Evolutionary conservation across 2,113 vertebrate genomes (phyloP).

Genomic region (Microtus oregoni): DNA sequence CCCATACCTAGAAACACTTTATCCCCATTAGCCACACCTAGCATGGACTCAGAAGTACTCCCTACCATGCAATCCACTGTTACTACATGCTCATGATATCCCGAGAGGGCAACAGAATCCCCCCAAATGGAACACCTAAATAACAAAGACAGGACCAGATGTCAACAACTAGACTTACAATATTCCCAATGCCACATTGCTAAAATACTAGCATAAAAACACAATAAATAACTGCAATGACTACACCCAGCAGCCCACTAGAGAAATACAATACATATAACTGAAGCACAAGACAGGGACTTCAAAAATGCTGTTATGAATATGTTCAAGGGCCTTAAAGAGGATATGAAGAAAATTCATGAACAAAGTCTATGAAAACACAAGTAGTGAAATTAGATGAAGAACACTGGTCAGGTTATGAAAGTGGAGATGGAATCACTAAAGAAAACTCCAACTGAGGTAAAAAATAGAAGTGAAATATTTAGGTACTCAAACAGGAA

Average conservation of each 20-base stretch:
- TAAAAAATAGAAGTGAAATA: neutral
- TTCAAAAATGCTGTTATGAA: neutral
- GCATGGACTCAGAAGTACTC: neutral
- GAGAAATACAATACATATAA: neutral
- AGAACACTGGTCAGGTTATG: neutral
- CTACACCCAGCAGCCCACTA: neutral
- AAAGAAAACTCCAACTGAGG: neutral
- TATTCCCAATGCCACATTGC: neutral
- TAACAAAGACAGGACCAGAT: too few species aligned
- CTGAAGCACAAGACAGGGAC: neutral
- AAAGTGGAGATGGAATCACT: neutral
- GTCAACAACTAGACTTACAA: neutral
- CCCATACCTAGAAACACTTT: neutral
- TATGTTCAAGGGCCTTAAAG: too few species aligned
- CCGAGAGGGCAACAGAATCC: too few species aligned
- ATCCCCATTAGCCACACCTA: neutral
- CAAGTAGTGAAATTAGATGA: neutral
- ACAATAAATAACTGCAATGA: neutral
- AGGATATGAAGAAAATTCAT: neutral
- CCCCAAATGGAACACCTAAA: too few species aligned
- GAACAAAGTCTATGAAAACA: neutral
- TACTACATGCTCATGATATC: too few species aligned
- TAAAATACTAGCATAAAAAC: neutral
- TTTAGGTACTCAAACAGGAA: neutral
- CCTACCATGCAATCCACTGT: too few species aligned